Evolutionary conservation across 2,888 invertebrate species (phyloP).

Genomic region (Beris chalybata): DNA sequence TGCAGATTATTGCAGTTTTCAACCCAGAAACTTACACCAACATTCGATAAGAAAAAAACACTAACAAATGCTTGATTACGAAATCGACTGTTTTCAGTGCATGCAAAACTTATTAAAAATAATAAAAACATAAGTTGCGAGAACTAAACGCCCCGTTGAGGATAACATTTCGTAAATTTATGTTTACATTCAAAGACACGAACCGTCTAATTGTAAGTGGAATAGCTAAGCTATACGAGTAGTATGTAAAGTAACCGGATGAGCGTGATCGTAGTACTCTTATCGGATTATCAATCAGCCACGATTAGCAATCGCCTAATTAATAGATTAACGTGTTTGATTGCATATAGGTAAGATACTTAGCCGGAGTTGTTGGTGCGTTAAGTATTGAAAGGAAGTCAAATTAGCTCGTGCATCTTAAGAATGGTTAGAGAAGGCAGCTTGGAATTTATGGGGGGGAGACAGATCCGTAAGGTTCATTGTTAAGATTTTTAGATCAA

Average conservation of each 20-base stretch:
- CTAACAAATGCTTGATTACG: conserved; percentile 16
- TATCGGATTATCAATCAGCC: conserved; percentile 14
- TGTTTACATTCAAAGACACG: not conserved
- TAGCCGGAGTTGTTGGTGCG: too few species aligned
- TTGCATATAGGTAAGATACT: not conserved
- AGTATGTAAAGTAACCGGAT: conserved; percentile 7
- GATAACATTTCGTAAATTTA: conserved; percentile 22
- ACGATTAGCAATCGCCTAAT: conserved; percentile 3
- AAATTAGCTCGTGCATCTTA: too few species aligned
- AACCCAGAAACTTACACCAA: conserved; percentile 11
- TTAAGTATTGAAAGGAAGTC: too few species aligned
- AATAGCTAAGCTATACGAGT: not conserved
- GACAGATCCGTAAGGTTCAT: too few species aligned
- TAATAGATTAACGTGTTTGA: not conserved
- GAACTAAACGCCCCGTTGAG: conserved; percentile 24
- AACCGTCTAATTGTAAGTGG: too few species aligned
- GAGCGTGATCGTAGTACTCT: conserved; percentile 9
- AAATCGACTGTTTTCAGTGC: conserved; percentile 30
- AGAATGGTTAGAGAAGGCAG: too few species aligned
- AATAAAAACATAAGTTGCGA: conserved; percentile 3
- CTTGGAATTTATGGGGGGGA: too few species aligned
- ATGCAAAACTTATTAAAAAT: conserved; percentile 16
- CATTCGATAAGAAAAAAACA: conserved; percentile 1
- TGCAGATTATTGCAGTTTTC: conserved; percentile 8
- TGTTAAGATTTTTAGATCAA: too few species aligned